Base-by-base conservation (phyloP, 2,113 vertebrate genomes). In the Microtus montanus region DNA sequence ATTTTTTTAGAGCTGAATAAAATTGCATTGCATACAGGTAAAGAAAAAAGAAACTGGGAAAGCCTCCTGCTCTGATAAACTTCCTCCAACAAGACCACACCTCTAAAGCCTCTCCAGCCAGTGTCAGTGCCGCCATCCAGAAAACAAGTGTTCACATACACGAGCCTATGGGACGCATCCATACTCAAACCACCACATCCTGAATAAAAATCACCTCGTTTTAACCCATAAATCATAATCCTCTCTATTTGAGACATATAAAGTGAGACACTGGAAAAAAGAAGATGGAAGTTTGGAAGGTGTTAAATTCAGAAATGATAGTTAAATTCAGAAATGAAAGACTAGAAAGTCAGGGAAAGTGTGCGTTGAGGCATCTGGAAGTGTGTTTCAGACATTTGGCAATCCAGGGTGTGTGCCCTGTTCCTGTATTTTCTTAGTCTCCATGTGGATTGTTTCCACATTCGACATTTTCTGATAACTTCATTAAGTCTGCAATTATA, bases 391-490 rank as follows among this genome's bases (percentile, higher is more conserved):
- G 94, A 93, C 17, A 28, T 97, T 90, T 97, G 92, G 89, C 86
- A 96, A 26, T 92, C 96, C 75, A 87, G 20, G 38, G 7, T 87
- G 47, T 94, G 92, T 84, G 26, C 22, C 14, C 20, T 64, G 7
- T 63, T 15, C 41, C 41, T 75, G 2, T 54, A n/a, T 91, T 84
- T 94, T 75, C 38, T 58, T 79, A 90, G 90, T 90, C 63, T 68
- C n/a, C 91, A 30, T 92, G 41, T 73, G 82, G n/a, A 24, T 92
- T 97, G 96, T 94, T 73, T 95, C 93, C 73, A 86, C 22, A 94
- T 75, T 77, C 83, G 87, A 74, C 44, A 35, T 86, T 97, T 98
- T 98, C 91, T 98, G 95, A 89, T 96, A 98, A 95, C 35, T 94
- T 47, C 89, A 96, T 97, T 96, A 92, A 41, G 87, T 94, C 85